Evolutionary conservation across 2,888 invertebrate genomes (phyloP), one percentile per base, ranked within the genome.

Genomic region (Thymelicus acteon): DNA sequence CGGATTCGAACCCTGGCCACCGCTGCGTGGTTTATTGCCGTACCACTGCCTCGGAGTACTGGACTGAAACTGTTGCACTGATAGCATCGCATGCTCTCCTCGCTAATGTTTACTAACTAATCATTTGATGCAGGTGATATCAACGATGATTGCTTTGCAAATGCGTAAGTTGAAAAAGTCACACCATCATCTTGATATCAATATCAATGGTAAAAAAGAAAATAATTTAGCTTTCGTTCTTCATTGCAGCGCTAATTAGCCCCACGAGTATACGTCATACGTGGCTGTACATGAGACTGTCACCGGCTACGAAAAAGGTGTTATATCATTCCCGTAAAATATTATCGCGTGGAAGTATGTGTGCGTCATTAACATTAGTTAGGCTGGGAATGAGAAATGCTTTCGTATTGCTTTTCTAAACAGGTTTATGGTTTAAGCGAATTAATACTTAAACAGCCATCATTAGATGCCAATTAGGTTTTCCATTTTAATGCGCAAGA

Each of bases 1-100:
- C 47, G 77, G 81, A 76, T 76, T 75, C 76, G 79, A 86, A 82
- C 85, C 85, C 73, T 78, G 79, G 77, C 85, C 79, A 79, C 82
- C 78, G 75, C 75, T 75, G 76, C 67, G 82, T 79, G 78, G 76
- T 80, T 79, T 80, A 82, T 79, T 74, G 75, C 67, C 47, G n/a
- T 6, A 54, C 68, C 57, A 39, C 39, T 58, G 37, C 58, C 62
- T 40, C 19, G 7, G 44, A 40, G 67, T 58, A n/a, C 39, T 13
- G 44, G 60, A 52, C 48, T 13, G 13, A 52, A 62, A 68, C 62
- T 54, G 31, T 47, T 57, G 39, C 48, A 48, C 19, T 40, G 15
- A 68, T 48, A 7, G 67, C 37, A 3, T 54, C 7, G 63, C 19
- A 63, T 63, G 54, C 15, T 69, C 40, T 69, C 67, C 61, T 44